Conservation (phyloP, 2,113 vertebrate genomes). For the Dryoscopus gambensis region DNA sequence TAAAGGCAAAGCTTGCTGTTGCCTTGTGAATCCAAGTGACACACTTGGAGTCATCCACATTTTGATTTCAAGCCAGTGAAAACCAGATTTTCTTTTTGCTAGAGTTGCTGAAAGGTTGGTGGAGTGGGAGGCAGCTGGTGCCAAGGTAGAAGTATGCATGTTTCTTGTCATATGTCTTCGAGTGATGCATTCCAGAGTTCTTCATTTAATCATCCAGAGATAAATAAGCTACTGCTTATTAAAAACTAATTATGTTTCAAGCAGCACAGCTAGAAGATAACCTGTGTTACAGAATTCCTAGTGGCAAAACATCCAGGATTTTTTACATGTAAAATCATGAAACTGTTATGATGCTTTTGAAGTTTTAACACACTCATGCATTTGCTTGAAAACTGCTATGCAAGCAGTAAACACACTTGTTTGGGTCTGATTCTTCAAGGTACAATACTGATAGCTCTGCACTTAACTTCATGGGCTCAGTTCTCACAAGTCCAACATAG, state of each 20-base stretch:
- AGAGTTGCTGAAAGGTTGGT: background rate
- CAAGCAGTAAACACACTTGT: background rate
- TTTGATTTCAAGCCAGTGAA: conserved; percentile 4
- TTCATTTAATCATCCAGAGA: conserved; percentile 29
- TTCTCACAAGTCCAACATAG: background rate
- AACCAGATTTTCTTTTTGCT: background rate
- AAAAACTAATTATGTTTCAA: conserved; percentile 26
- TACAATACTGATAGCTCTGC: background rate
- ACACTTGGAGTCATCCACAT: background rate
- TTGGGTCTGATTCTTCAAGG: background rate
- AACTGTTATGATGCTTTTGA: conserved; percentile 33
- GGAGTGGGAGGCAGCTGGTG: background rate
- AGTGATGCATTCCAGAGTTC: conserved; percentile 26
- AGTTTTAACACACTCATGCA: background rate
- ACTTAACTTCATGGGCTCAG: background rate
- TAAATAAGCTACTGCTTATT: conserved; percentile 23
- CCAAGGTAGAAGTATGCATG: background rate
- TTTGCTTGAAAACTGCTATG: background rate
- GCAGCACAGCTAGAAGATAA: background rate
- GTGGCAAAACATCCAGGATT: conserved; percentile 9
- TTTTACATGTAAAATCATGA: conserved; percentile 42
- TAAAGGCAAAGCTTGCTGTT: background rate
- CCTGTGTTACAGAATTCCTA: conserved; percentile 1
- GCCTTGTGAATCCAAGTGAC: background rate
- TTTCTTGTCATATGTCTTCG: background rate